Conservation (phyloP, 2,113 vertebrate genomes). For the Pampusana beccarii region DNA sequence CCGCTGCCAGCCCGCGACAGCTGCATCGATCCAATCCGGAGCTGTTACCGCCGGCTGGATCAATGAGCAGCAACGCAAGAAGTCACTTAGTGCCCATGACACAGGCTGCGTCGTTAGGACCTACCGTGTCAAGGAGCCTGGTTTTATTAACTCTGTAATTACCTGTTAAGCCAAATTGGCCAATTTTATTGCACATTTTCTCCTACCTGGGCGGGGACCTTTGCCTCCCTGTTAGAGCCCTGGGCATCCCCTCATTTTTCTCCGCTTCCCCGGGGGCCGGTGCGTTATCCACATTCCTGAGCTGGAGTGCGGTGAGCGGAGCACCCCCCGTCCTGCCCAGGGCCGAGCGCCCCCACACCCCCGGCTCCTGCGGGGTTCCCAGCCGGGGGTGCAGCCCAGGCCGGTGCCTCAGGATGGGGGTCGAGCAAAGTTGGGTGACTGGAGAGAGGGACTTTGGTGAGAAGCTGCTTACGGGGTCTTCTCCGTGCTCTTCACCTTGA, state of each 20-base stretch:
- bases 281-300: background rate
- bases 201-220: conserved; percentile 73
- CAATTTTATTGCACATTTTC: conserved; percentile 76
- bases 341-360: background rate
- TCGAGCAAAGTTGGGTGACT: accelerated
- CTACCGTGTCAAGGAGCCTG: conserved; percentile 70
- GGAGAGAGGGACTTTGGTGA: background rate
- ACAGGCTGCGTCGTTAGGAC: conserved; percentile 46
- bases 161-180: conserved; percentile 62
- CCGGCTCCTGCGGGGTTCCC: accelerated
- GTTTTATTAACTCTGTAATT: conserved; percentile 76
- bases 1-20: conserved; percentile 44
- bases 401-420: background rate
- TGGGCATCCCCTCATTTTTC: conserved; percentile 51
- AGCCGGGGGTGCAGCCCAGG: background rate
- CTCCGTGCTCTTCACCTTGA: background rate
- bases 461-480: background rate
- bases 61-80: conserved; percentile 68
- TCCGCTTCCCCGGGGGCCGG: background rate
- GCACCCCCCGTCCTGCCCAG: accelerated
- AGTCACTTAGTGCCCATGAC: conserved; percentile 72
- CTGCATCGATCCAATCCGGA: conserved; percentile 69
- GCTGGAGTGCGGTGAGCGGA: background rate
- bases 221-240: conserved; percentile 61
- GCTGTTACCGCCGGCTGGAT: conserved; percentile 69